Evolutionary conservation across 2,113 vertebrate genomes (phyloP).

Genomic region (Syngnathus floridae): DNA sequence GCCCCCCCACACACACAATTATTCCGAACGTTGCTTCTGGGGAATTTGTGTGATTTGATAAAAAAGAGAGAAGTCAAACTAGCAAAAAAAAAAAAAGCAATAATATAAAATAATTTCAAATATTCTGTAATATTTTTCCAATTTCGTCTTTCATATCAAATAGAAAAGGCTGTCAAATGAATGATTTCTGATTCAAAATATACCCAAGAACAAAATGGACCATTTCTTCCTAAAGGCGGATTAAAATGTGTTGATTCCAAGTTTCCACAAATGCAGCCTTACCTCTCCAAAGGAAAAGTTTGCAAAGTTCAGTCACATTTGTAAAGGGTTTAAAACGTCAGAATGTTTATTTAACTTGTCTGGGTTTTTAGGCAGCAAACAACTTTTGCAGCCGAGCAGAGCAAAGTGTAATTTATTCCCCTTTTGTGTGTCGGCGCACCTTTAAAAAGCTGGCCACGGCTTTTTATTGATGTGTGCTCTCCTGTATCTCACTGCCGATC

Average conservation of each 20-base stretch:
- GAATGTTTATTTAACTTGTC: not conserved
- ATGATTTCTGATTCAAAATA: too few species aligned
- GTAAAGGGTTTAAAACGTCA: too few species aligned
- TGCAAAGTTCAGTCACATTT: not conserved
- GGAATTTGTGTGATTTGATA: conserved; percentile 32
- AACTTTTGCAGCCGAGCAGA: not conserved
- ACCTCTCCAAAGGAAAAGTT: not conserved
- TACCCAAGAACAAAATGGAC: too few species aligned
- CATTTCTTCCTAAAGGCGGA: too few species aligned
- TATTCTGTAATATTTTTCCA: too few species aligned
- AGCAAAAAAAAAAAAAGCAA: too few species aligned
- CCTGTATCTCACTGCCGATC: conserved; percentile 53
- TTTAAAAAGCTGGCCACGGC: conserved; percentile 32
- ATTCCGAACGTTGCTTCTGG: conserved; percentile 24
- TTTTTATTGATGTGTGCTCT: conserved; percentile 50
- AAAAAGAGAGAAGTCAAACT: not conserved
- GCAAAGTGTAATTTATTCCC: conserved; percentile 1
- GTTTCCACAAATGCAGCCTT: not conserved
- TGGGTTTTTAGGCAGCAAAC: not conserved
- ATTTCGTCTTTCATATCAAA: too few species aligned
- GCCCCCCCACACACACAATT: not conserved
- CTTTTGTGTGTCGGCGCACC: conserved; percentile 2
- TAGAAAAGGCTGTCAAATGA: too few species aligned
- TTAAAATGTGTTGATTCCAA: not conserved
- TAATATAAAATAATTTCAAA: too few species aligned